These are phyloP conservation scores for Acanthaster planci DNA, from an alignment of 35 echinoderm and acorn worm species.

Conservation along the genomic window DNA sequence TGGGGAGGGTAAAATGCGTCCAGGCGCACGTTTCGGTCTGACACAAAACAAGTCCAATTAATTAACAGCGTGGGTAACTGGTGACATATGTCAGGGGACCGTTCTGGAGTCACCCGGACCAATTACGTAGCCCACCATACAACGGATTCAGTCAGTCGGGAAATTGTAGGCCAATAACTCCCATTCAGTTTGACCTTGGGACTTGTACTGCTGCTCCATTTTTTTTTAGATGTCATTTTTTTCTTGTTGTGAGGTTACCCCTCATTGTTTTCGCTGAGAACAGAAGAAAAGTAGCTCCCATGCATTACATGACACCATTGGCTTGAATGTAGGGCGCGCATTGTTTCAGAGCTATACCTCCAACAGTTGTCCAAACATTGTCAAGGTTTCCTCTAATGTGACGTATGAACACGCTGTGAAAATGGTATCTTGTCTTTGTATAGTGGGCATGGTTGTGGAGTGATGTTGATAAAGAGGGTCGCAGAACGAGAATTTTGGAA, in stretches of 20 bases:
- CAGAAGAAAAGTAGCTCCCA: background rate
- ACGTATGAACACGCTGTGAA: too few relatives aligned
- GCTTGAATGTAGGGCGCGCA: background rate
- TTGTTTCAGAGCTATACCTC: background rate
- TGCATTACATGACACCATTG: background rate
- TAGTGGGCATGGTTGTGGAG: too few relatives aligned
- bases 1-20: too few relatives aligned
- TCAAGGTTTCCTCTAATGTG: background rate
- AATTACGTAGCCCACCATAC: background rate
- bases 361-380: conserved; percentile 19
- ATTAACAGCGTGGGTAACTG: conserved; percentile 2
- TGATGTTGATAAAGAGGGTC: too few relatives aligned
- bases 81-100: background rate
- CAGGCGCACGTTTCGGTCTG: background rate
- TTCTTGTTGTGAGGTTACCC: too few relatives aligned
- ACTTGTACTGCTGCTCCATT: background rate
- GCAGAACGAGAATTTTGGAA: too few relatives aligned
- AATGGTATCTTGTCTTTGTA: too few relatives aligned
- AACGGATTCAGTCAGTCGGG: background rate
- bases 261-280: background rate
- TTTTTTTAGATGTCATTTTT: background rate
- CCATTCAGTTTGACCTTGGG: background rate
- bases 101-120: background rate
- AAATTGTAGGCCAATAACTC: background rate
- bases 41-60: background rate